Conservation (phyloP, 2,113 vertebrate species). For the Bubalus kerabau region DNA sequence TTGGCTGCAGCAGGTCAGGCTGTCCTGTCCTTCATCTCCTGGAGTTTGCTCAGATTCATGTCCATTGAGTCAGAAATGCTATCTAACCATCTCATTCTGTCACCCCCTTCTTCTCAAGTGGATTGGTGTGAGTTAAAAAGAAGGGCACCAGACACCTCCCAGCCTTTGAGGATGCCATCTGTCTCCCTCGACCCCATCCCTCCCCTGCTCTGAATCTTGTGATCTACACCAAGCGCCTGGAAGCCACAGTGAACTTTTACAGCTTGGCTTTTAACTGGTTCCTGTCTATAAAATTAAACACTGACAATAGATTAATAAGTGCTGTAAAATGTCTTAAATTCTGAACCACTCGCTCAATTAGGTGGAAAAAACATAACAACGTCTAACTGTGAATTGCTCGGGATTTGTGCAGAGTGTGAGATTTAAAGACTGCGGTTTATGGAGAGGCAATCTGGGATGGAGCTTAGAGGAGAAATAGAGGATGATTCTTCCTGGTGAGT, state of each 20-base stretch:
- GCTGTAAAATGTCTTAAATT: slow-evolving; percentile 18
- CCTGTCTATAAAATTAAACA: slow-evolving; percentile 51
- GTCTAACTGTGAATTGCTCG: neutral
- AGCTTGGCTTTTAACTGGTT: slow-evolving; percentile 3
- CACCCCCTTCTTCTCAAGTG: rapidly evolving
- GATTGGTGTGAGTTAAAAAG: neutral
- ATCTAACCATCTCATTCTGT: neutral
- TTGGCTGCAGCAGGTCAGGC: neutral
- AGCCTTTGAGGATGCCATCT: rapidly evolving
- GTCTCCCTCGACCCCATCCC: rapidly evolving
- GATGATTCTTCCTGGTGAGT: neutral
- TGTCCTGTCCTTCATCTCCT: neutral
- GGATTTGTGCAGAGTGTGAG: neutral
- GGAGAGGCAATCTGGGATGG: neutral
- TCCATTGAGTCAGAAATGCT: neutral
- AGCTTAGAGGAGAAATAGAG: neutral
- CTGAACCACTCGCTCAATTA: slow-evolving; percentile 31
- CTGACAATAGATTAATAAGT: slow-evolving; percentile 40
- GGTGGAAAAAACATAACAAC: neutral
- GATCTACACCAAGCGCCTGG: rapidly evolving
- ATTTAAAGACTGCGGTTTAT: neutral
- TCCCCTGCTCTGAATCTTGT: rapidly evolving
- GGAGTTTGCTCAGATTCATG: neutral
- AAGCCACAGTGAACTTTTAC: neutral
- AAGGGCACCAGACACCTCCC: neutral